A percentile compares a stretch with the other conserved stretches of the same genome.
Evolutionary conservation across 2,797 vertebrate genomes (phyloP).

Genomic region (Scolopax bukidnonensis): DNA sequence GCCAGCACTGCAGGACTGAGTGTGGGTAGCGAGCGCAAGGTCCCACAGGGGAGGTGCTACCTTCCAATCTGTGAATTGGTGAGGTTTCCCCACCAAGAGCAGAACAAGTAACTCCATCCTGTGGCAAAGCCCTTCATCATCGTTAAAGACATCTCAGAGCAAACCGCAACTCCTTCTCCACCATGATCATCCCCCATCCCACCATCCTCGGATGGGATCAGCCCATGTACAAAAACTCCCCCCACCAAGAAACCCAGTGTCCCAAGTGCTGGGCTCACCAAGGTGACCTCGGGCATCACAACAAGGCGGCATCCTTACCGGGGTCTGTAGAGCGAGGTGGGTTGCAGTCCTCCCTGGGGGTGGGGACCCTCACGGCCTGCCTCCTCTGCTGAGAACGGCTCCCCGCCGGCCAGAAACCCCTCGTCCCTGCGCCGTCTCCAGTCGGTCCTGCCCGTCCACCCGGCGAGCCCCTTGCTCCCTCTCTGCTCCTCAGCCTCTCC

Average conservation of each 20-base stretch:
- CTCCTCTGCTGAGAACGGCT: not conserved
- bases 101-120: not conserved
- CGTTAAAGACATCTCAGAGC: accelerated
- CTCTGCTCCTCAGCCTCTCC: constrained; percentile 66
- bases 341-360: not conserved
- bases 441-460: not conserved
- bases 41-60: not conserved
- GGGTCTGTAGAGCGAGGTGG: not conserved
- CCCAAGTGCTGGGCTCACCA: not conserved
- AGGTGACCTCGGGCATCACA: not conserved
- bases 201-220: not conserved
- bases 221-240: not conserved
- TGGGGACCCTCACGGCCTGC: not conserved
- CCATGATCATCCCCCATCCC: not conserved
- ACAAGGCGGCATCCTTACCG: constrained; percentile 42
- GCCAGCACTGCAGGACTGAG: accelerated
- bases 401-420: not conserved
- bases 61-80: not conserved
- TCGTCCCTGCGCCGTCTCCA: not conserved
- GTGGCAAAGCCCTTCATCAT: not conserved
- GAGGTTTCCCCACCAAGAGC: not conserved
- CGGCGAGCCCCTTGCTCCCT: not conserved
- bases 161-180: not conserved
- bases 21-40: accelerated
- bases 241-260: not conserved